Base-by-base conservation (phyloP, 2,797 vertebrate genomes). In the Zenarchopterus dispar region DNA sequence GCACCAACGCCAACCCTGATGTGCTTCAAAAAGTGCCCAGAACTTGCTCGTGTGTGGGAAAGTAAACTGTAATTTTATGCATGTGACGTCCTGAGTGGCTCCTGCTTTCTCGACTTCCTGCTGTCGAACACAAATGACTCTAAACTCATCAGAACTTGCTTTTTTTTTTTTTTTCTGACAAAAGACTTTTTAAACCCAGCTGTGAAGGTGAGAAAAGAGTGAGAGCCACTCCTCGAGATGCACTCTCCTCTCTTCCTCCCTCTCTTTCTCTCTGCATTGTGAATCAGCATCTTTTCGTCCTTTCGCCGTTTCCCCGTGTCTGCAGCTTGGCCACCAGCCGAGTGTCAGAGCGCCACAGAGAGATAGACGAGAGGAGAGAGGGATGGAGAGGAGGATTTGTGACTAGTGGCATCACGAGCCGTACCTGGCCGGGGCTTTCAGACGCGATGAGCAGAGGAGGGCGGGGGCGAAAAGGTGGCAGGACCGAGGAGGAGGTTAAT, bases 241-340 rank as follows among this genome's bases (percentile, higher is more conserved):
- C 47, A 3, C 44, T 42, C 52, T 13, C 62, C 62, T 39, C 67
- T 56, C 55, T 11, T 13, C 11, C 6, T 36, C 41, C 51, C 56
- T 42, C 44, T 28, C 46, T 56, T 31, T 55, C 58, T 26, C 67
- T 66, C 84, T 84, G 84, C 80, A 84, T 57, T 80, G 84, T 91
- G 88, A 91, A 82, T 91, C 90, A 91, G 91, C 90, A 90, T 78
- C 70, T 90, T 89, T 86, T 70, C 55, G 49, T 75, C 65, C 60
- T 61, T 60, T 68, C 58, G 49, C 56, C 54, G 0, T 63, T 62
- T 65, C 57, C 46, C 36, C 19, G 70, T 75, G 26, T 68, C 68
- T 62, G 84, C 78, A 86, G 80, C 62, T 69, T 76, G 78, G 83
- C 59, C 48, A 31, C 56, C 24, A 17, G 77, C 82, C 72, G 55